Base-by-base conservation (phyloP, 2,888 invertebrate genomes). In the Chrysolina americana region DNA sequence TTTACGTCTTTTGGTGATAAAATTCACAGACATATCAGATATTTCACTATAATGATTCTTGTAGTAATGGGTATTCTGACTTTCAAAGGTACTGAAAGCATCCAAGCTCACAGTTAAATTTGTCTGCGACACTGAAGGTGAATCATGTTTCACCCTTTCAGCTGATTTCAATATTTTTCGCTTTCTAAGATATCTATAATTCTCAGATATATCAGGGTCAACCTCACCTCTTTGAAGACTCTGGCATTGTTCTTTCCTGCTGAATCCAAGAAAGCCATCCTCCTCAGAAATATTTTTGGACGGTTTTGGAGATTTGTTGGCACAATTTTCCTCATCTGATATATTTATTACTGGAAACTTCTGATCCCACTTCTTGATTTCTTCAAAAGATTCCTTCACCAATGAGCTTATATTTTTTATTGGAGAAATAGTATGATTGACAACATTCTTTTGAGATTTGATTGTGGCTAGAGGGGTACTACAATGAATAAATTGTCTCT, bases 381-480 rank as follows among this genome's bases (percentile, higher is more conserved):
- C 28, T 28, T 66, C 21, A 64, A 77, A 69, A 9, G 80, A 73
- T 44, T 75, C 65, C 17, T 77, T 68, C 50, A 64, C 48, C 17
- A 77, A 28, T 13, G 69, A 65, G 23, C 65, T 71, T 11, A 76
- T 36, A 19, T 76, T 72, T 69, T 76, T 70, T 62, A 74, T 71
- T 13, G 75, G 74, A 13, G 72, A 75, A 28, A 74, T 65, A 13
- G 74, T 72, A 28, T 77, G 48, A 23, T 77, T 77, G 36, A 68
- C 41, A n/a, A 76, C 56, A 41, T 74, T 72, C 64, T 59, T 41
- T 28, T 63, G 69, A 41, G 11, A 8, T 28, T 72, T 72, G 13
- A 59, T 50, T n/a, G 69, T 28, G 1, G 62, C 48, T 63, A 76
- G 56, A 0, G 81, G 81, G 4, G 81, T 81, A 70, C 81, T 81